Conservation (phyloP, 1,140 invertebrate genomes). For the Dinoponera quadriceps region DNA sequence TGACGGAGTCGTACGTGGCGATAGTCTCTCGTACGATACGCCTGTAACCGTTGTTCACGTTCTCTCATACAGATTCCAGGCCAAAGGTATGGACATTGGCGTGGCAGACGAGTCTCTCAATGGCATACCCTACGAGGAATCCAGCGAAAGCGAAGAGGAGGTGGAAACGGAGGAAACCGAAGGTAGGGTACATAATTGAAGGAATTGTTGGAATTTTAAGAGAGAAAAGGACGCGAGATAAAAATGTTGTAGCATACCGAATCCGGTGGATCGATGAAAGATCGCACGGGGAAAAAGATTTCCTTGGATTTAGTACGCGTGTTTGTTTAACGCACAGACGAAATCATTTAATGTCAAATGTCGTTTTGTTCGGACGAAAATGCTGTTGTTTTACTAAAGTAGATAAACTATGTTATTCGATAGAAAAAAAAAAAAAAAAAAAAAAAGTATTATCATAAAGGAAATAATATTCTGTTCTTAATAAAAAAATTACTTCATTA, state of each 20-base stretch:
- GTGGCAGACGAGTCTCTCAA: conserved; percentile 91
- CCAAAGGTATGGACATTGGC: conserved; percentile 92
- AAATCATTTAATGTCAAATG: too few relatives aligned
- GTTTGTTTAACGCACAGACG: too few relatives aligned
- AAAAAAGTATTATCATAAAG: too few relatives aligned
- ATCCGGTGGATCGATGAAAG: too few relatives aligned
- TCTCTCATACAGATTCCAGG: conserved; percentile 88
- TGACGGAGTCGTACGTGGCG: background rate
- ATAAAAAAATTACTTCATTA: too few relatives aligned
- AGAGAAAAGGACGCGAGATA: background rate
- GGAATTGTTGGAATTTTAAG: background rate
- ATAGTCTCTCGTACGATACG: conserved; percentile 10
- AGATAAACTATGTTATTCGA: too few relatives aligned
- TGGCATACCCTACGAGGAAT: conserved; percentile 89
- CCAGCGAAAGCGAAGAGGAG: conserved; percentile 88
- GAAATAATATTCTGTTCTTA: too few relatives aligned
- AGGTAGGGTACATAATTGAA: conserved; percentile 65
- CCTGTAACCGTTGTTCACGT: conserved; percentile 49
- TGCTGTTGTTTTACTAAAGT: too few relatives aligned
- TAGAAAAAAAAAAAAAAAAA: too few relatives aligned
- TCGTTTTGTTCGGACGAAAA: too few relatives aligned
- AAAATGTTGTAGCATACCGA: conserved; percentile 2
- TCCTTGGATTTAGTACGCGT: too few relatives aligned
- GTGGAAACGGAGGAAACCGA: conserved; percentile 87
- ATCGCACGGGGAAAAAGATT: too few relatives aligned